A percentile compares a stretch with the other conserved stretches of the same genome.
These are phyloP conservation scores for Heliconius hortense DNA, from an alignment of 2,888 invertebrate species.

Conservation along the genomic window DNA sequence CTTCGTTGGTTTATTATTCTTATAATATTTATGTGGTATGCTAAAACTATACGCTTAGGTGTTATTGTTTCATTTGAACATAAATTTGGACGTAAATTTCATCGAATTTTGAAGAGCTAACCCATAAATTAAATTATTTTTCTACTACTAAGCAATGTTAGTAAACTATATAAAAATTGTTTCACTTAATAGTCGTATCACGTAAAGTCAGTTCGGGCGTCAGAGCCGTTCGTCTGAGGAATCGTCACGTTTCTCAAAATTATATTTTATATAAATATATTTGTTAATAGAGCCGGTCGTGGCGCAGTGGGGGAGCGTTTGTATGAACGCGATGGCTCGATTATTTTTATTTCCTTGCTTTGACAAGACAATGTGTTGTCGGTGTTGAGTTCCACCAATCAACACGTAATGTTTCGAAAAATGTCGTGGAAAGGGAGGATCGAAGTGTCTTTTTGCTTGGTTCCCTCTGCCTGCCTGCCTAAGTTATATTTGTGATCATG, in stretches of 20 bases:
- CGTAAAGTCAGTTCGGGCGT: conserved; percentile 11
- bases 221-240: not conserved
- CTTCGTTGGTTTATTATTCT: not conserved
- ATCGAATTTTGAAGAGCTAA: not conserved
- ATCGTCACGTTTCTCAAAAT: conserved; percentile 13
- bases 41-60: too few species aligned
- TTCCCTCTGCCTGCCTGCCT: too few species aligned
- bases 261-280: not conserved
- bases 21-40: not conserved
- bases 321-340: not conserved
- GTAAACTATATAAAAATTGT: not conserved
- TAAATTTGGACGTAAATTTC: too few species aligned
- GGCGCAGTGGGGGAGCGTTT: not conserved
- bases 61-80: too few species aligned
- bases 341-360: not conserved
- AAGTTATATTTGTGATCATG: too few species aligned
- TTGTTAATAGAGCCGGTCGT: not conserved
- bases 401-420: too few species aligned
- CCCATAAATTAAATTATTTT: not conserved
- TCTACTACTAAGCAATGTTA: not conserved
- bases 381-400: too few species aligned
- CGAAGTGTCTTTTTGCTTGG: too few species aligned
- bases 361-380: not conserved
- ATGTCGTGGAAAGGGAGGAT: too few species aligned
- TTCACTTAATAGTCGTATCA: not conserved